phyloP scores from a whole-genome alignment of 92 coral and sea anemone species.

The Parazoanthus darwini region DNA sequence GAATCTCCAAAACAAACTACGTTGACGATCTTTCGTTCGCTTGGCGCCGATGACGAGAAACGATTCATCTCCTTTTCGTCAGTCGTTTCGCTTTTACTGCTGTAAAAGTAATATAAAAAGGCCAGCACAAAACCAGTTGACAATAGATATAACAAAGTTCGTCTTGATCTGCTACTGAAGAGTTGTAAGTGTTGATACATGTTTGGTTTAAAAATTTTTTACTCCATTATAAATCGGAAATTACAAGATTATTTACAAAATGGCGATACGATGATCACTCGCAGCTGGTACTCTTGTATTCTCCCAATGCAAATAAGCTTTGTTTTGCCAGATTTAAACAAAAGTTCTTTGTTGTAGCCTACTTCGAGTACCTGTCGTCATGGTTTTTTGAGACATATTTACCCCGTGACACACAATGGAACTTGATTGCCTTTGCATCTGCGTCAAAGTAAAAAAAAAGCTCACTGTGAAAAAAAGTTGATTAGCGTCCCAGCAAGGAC shows the following conservation, averaged over 20 bases:
- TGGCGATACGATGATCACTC: neutral
- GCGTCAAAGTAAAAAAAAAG: no score
- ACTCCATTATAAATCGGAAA: neutral
- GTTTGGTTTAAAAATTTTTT: neutral
- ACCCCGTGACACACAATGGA: no score
- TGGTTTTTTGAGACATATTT: neutral
- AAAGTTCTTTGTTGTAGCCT: neutral
- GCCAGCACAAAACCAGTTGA: neutral
- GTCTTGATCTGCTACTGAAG: neutral
- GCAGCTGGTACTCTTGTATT: neutral
- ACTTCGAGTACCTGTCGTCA: neutral
- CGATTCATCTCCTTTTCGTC: neutral
- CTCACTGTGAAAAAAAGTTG: no score
- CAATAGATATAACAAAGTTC: neutral
- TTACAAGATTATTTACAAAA: neutral
- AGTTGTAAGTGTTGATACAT: neutral
- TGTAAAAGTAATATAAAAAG: neutral
- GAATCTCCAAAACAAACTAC: conserved; percentile 42
- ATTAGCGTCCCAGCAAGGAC: no score
- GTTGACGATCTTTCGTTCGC: neutral
- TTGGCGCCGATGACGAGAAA: no score
- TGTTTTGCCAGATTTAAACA: conserved; percentile 32
- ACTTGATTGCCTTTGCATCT: no score
- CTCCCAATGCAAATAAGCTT: conserved; percentile 29
- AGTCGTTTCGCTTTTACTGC: neutral